phyloP scores from a whole-genome alignment of 2,113 vertebrate genomes.

The Hippopotamus amphibius region DNA sequence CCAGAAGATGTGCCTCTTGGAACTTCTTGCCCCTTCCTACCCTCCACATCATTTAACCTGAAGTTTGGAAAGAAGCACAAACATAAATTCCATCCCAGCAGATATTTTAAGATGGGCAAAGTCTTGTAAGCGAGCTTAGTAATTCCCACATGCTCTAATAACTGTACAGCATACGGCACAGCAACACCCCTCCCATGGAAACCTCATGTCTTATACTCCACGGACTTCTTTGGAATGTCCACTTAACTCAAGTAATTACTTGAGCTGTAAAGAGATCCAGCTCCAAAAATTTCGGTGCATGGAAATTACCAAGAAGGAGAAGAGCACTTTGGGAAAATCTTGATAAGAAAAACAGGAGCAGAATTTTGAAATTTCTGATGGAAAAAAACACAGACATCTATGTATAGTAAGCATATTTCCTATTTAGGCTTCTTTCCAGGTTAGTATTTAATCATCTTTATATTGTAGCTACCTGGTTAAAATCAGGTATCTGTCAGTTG shows the following conservation, averaged over 20 bases:
- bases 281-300: neutral
- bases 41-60: neutral
- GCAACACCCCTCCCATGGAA: accelerated
- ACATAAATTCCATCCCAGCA: neutral
- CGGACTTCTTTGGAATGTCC: neutral
- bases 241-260: neutral
- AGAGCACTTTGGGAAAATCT: neutral
- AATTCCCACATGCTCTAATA: neutral
- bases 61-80: neutral
- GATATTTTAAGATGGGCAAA: neutral
- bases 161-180: accelerated
- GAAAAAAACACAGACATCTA: neutral
- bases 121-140: neutral
- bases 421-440: neutral
- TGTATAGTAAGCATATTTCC: neutral
- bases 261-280: neutral
- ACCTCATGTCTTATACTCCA: too few species aligned
- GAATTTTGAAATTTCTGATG: neutral
- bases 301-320: neutral
- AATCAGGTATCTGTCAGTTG: neutral
- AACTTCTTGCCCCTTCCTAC: neutral
- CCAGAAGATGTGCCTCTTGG: neutral
- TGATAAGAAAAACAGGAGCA: neutral
- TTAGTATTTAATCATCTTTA: neutral
- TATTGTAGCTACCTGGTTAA: neutral